Evolutionary conservation across 2,113 vertebrate species (phyloP), one percentile per base, ranked within the genome.

Genomic region (Bos indicus): DNA sequence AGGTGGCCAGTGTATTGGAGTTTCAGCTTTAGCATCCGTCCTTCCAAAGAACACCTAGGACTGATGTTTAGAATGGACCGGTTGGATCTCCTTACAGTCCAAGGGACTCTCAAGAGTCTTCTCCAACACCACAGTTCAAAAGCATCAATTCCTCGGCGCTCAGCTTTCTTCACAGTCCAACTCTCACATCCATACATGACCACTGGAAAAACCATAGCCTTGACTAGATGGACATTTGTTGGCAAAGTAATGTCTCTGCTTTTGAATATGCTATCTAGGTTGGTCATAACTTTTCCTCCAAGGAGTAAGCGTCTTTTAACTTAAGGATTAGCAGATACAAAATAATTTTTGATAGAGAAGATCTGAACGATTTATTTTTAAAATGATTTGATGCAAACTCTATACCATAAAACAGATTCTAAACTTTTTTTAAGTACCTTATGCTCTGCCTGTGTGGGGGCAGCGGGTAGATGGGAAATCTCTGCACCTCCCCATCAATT

Each of bases 101-200:
- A 62, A 62, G 59, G 13, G 28, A 62, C 59, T 62, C 59, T 62
- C 28, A 62, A 62, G 59, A 62, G 59, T 30, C 59, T 62, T 62
- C 28, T 62, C 59, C 59, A 62, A 3, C 28, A 62, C 28, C 60
- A 62, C 28, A 62, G 13, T 62, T 15, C 28, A 62, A 62, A 30
- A 62, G 60, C 28, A 62, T 62, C 60, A 30, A 3, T 62, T 62
- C 13, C 15, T 62, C 0, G 0, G 28, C 0, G 0, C 28, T 62
- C 2, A 62, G 60, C 59, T 1, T 60, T 60, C 59, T 60, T 30
- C 26, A 60, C 26, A 30, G 59, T 60, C 59, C 12, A 60, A 30
- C 12, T 3, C 59, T 60, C 59, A 60, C 59, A 60, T 60, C 26
- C 59, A 14, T 60, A 60, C 59, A 60, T 28, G 59, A 60, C 59